A percentile compares a stretch with the other conserved stretches of the same genome.
Evolutionary conservation across 2,888 invertebrate genomes (phyloP).

Genomic region (Scaptomyza flava): DNA sequence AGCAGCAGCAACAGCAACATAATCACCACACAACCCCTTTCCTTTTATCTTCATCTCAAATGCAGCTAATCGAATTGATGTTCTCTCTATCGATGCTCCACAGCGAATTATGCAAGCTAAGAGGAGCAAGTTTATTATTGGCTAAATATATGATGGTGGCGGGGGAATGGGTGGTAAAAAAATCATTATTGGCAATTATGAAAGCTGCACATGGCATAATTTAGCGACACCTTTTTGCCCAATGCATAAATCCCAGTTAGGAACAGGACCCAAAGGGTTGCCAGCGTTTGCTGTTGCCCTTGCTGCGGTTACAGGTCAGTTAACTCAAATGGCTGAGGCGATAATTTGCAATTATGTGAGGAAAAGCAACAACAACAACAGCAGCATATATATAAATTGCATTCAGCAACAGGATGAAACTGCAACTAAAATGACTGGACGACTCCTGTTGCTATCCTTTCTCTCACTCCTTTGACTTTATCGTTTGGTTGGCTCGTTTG

Average conservation of each 20-base stretch:
- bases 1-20: not conserved
- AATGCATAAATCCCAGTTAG: conserved; percentile 54
- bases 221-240: conserved; percentile 65
- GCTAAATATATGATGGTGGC: not conserved
- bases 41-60: not conserved
- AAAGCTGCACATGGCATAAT: conserved; percentile 72
- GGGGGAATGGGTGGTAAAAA: conserved; percentile 36
- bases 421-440: conserved; percentile 14
- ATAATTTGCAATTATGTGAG: conserved; percentile 75
- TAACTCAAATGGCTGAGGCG: conserved; percentile 68
- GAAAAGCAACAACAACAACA: conserved; percentile 37
- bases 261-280: conserved; percentile 12
- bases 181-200: conserved; percentile 70
- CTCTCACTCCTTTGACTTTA: conserved; percentile 24
- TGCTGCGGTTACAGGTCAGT: conserved; percentile 51
- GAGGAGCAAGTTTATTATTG: conserved; percentile 49
- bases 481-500: conserved; percentile 59
- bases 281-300: not conserved
- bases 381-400: conserved; percentile 56
- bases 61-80: conserved; percentile 60
- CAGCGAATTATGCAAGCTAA: conserved; percentile 42
- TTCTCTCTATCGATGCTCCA: conserved; percentile 28
- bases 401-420: conserved; percentile 23
- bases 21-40: not conserved
- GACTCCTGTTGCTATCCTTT: conserved; percentile 3